Conservation (phyloP, 2,113 vertebrate species). For the Recurvirostra avosetta region DNA sequence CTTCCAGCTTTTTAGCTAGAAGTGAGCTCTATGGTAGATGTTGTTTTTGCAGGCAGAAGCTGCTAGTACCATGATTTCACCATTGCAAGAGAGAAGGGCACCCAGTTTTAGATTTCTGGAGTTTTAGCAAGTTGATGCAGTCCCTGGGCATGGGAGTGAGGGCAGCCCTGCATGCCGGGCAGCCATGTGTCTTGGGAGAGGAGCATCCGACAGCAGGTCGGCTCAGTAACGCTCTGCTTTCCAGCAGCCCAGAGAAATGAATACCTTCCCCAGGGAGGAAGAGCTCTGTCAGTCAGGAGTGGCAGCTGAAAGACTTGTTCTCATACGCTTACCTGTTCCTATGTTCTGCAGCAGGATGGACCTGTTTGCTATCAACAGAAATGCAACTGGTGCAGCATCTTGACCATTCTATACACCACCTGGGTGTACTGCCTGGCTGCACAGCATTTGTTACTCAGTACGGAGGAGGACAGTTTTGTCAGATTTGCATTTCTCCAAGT, state of each 20-base stretch:
- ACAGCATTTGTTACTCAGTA: not conserved
- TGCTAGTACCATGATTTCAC: not conserved
- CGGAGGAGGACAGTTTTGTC: not conserved
- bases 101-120: not conserved
- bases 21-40: not conserved
- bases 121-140: not conserved
- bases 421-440: rapidly evolving
- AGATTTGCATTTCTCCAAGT: not conserved
- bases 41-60: not conserved
- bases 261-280: not conserved
- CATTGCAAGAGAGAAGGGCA: not conserved
- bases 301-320: not conserved
- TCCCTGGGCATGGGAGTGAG: rapidly evolving
- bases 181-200: not conserved
- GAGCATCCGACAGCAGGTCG: too few species aligned
- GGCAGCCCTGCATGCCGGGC: not conserved
- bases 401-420: not conserved
- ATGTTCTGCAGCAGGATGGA: not conserved
- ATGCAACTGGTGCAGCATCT: not conserved
- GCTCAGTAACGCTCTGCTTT: not conserved
- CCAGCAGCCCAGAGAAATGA: not conserved
- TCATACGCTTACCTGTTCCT: not conserved
- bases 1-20: not conserved
- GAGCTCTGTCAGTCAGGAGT: not conserved
- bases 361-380: rapidly evolving